Conservation (phyloP, 2,888 invertebrate species). For the Aspidiotus destructor region DNA sequence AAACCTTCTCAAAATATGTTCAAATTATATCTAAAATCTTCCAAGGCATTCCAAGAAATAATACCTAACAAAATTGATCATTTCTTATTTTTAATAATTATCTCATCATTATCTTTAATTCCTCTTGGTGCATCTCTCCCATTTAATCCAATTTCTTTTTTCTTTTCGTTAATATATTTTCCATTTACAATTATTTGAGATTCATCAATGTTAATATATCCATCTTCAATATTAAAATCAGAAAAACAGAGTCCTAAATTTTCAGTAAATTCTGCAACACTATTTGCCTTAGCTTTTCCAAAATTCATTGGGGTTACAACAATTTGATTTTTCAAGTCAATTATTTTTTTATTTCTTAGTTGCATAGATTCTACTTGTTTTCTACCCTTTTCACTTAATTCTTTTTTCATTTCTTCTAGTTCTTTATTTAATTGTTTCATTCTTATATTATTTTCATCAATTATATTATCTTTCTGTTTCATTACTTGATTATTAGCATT, state of each 20-base stretch:
- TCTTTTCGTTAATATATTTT: constrained; percentile 1
- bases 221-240: constrained; percentile 4
- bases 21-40: no score
- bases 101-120: no score
- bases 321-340: constrained; percentile 2
- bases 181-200: constrained; percentile 4
- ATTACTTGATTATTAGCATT: not conserved
- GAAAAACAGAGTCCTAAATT: not conserved
- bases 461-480: not conserved
- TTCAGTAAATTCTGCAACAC: constrained; percentile 2
- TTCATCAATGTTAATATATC: constrained; percentile 4
- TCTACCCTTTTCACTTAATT: constrained; percentile 1
- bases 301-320: constrained; percentile 4
- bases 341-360: not conserved
- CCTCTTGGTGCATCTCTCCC: not conserved
- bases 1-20: no score
- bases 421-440: constrained; percentile 4
- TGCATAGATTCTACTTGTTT: constrained; percentile 4
- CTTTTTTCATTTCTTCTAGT: constrained; percentile 4
- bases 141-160: constrained; percentile 1
- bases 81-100: no score
- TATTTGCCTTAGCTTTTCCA: constrained; percentile 1
- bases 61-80: no score
- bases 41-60: no score
- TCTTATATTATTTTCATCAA: not conserved